Base-by-base conservation (phyloP, 2,888 invertebrate species). In the Tetragonula carbonaria region DNA sequence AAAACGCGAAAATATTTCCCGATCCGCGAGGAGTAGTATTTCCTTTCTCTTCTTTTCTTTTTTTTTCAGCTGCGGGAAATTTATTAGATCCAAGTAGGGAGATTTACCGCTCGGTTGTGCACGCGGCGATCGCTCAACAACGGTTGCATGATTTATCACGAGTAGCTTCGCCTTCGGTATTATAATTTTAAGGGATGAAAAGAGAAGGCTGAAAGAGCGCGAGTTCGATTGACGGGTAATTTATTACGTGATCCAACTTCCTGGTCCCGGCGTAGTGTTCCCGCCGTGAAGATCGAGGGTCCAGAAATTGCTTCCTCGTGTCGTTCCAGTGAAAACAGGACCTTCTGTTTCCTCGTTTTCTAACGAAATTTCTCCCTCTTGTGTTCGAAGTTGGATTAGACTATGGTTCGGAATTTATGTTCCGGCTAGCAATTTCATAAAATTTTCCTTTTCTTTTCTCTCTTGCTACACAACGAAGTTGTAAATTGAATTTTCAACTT, bases 171-270 rank as follows among this genome's bases (percentile, higher is more conserved):
- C 45, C 63, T 51, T 14, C 66, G 45, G 73, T 73, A 82, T 86
- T 85, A 76, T 76, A 86, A 86, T 86, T 86, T 82, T 68, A 23
- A 23, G 57, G 77, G 55, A 8, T 82, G 65, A 23, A 23, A 51
- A 74, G 55, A 3, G 53, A 18, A 21, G 62, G 75, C 55, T 73
- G 80, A 75, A 77, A 68, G 21, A 51, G n/a, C n/a, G 4, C 13
- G n/a, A 23, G 59, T 65, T 66, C 81, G 85, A 85, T 85, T 33
- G 81, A 68, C 81, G 81, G 65, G 45, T n/a, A 82, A 86, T 86
- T 82, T 79, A 82, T 86, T 75, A 63, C 74, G 38, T 55, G 55
- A 4, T 16, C 53, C 4, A 73, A 45, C 57, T 65, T 68, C 38
- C 79, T 65, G n/a, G n/a, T 50, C 53, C 45, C 8, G 8, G 45